Percentiles rank a stretch among this genome's conserved stretches.
phyloP scores from a whole-genome alignment of 2,113 vertebrate genomes.

The Neofelis nebulosa region DNA sequence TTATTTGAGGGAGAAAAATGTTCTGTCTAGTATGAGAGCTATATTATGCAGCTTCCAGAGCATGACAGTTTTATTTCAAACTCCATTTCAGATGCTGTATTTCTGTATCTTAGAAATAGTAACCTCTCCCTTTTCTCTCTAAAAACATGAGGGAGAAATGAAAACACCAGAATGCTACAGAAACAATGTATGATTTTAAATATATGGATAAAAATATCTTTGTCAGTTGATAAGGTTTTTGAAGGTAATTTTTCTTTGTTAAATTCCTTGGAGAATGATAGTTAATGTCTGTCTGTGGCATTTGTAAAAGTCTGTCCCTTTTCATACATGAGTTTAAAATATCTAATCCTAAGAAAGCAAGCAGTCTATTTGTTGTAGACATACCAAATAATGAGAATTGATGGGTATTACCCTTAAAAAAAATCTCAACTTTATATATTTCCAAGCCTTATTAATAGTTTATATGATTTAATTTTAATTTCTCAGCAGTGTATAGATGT shows the following conservation, averaged over 20 bases:
- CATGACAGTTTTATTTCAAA: slow-evolving; percentile 40
- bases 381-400: neutral
- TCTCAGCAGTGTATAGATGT: neutral
- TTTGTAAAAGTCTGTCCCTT: neutral
- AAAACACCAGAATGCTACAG: neutral
- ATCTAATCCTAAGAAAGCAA: neutral
- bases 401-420: neutral
- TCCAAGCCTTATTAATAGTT: neutral
- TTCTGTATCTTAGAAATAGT: slow-evolving; percentile 40
- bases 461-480: neutral
- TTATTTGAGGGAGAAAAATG: slow-evolving; percentile 4
- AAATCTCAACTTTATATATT: neutral
- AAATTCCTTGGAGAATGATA: neutral
- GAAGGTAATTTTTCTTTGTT: neutral
- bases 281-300: neutral
- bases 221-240: neutral
- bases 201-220: neutral
- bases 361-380: neutral
- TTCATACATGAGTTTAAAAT: neutral
- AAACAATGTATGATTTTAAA: neutral
- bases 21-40: neutral
- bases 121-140: neutral
- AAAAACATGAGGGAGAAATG: slow-evolving; percentile 24
- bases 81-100: neutral
- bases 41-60: neutral